Evolutionary conservation across 2,113 vertebrate genomes (phyloP), one percentile per base, ranked within the genome.

Genomic region (Notarius quadriscutis): DNA sequence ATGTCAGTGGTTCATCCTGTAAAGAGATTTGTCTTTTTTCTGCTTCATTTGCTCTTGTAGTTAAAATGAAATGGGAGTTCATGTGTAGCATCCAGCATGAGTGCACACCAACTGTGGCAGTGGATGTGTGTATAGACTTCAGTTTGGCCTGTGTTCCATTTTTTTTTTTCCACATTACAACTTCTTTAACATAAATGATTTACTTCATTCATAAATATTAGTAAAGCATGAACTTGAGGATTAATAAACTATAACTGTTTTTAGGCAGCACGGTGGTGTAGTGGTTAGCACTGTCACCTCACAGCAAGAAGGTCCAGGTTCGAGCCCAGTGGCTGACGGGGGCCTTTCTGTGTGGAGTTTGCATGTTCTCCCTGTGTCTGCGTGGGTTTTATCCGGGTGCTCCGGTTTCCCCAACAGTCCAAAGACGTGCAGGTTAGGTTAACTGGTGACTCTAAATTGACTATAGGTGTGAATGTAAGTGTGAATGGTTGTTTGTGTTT

Each of bases 31-130:
- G 48, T 7, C 69, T 75, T 75, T 50, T 77, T 77, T 15, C 22
- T 51, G 74, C 74, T 77, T 77, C 22, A 53, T 77, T 77, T 51
- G 48, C n/a, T 51, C 22, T 11, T 77, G 74, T 77, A 51, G 74
- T 11, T 53, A n/a, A 74, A 51, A 77, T 77, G 48, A 55, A 79
- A 55, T 9, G 25, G 75, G n/a, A 30, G 75, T 79, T 55, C 7
- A 6, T 78, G 50, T 79, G n/a, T n/a, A 79, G 51, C 75, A 78
- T 53, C 25, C 75, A 55, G 12, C 12, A 55, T 55, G n/a, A 55
- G 1, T n/a, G 25, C 9, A 22, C 41, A 50, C 41, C 22, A n/a
- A n/a, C 12, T 51, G 41, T 69, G 10, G n/a, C 5, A 11, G 9
- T n/a, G 9, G 14, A 12, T 69, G 12, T 69, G n/a, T 69, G n/a